Evolutionary conservation across 2,113 vertebrate genomes (phyloP).

Genomic region (Pangasianodon hypophthalmus): DNA sequence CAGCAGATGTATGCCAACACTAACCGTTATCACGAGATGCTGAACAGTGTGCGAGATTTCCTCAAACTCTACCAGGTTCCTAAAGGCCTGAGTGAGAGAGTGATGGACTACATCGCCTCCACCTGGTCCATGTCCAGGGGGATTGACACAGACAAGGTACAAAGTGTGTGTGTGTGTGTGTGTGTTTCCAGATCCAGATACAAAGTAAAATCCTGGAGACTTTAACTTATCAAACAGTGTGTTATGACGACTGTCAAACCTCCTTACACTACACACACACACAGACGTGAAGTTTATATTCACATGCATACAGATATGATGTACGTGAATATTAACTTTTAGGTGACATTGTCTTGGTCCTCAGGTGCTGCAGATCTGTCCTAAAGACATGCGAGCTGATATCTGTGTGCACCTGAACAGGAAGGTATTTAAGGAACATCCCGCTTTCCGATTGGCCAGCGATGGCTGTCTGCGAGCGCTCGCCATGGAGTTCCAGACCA

Average conservation of each 20-base stretch:
- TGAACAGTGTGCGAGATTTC: constrained; percentile 97
- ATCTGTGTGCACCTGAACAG: constrained; percentile 97
- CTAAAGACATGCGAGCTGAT: constrained; percentile 98
- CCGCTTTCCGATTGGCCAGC: constrained; percentile 92
- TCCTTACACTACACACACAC: not conserved
- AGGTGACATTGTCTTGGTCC: not conserved
- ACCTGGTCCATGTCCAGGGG: constrained; percentile 99
- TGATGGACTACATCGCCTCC: constrained; percentile 99
- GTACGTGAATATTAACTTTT: not conserved
- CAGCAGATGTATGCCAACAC: constrained; percentile 99
- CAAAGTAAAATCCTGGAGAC: not conserved
- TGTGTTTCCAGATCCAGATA: not conserved
- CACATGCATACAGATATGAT: not conserved
- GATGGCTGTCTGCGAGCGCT: constrained; percentile 93
- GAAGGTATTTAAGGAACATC: constrained; percentile 98
- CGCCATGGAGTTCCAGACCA: constrained; percentile 98
- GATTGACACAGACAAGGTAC: constrained; percentile 97
- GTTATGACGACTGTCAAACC: not conserved
- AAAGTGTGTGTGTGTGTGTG: not conserved
- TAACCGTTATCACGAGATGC: constrained; percentile 99
- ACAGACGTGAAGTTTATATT: not conserved
- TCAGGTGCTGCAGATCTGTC: constrained; percentile 97
- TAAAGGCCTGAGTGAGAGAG: constrained; percentile 94
- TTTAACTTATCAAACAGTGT: not conserved
- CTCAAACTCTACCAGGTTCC: constrained; percentile 99